A percentile compares a stretch with the other conserved stretches of the same genome.
Evolutionary conservation across 53 echinoderm and acorn worm genomes (phyloP).

Genomic region (Henricia sp.): DNA sequence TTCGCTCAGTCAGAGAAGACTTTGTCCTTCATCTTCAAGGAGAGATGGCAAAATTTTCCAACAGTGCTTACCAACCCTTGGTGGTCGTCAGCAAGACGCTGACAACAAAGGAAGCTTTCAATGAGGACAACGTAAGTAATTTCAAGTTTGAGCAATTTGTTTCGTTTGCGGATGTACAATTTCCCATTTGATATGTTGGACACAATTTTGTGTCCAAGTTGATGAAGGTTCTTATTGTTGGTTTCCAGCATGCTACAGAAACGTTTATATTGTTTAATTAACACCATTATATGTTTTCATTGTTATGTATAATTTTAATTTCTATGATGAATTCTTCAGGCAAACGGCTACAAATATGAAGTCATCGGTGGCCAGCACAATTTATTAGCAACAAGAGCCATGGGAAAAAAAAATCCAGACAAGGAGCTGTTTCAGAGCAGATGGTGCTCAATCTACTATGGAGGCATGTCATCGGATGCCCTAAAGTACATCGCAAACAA

Average conservation of each 20-base stretch:
- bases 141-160: too few relatives aligned
- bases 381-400: conserved; percentile 22
- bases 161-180: too few relatives aligned
- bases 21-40: neutral
- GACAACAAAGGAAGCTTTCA: neutral
- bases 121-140: neutral
- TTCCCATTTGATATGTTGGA: too few relatives aligned
- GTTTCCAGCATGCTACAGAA: neutral
- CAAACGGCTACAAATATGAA: conserved; percentile 57
- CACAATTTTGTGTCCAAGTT: neutral
- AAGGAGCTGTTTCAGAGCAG: conserved; percentile 36
- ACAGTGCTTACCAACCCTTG: neutral
- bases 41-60: conserved; percentile 6
- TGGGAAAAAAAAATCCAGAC: conserved; percentile 27
- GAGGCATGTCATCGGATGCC: conserved; percentile 31
- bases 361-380: conserved; percentile 65
- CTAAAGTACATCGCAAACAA: conserved; percentile 19
- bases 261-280: neutral
- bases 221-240: neutral
- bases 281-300: too few relatives aligned
- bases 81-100: neutral
- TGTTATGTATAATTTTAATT: too few relatives aligned
- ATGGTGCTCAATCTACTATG: conserved; percentile 49
- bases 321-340: too few relatives aligned
- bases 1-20: neutral